Evolutionary conservation across 2,888 invertebrate genomes (phyloP).

Genomic region (Sisyra nigra): DNA sequence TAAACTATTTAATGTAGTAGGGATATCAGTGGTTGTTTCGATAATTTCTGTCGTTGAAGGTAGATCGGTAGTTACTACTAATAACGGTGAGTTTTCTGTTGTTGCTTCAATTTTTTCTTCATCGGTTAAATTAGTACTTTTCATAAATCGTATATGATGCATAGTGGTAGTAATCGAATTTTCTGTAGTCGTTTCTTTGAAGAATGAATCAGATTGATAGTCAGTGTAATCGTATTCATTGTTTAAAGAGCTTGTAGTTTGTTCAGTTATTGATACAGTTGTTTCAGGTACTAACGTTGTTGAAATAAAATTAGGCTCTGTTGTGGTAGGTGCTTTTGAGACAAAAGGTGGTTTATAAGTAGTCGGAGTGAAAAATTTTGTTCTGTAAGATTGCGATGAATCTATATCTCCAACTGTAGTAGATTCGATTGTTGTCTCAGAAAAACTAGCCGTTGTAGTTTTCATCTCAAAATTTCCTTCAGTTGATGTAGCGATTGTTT

Average conservation of each 20-base stretch:
- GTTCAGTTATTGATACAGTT: constrained; percentile 2
- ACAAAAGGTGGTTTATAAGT: neutral
- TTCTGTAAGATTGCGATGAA: constrained; percentile 2
- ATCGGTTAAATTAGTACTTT: neutral
- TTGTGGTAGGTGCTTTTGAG: constrained; percentile 1
- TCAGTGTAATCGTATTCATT: constrained; percentile 1
- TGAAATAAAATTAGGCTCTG: neutral
- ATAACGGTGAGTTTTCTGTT: constrained; percentile 25
- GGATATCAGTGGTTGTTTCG: neutral
- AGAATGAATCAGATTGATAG: neutral
- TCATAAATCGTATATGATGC: constrained; percentile 1
- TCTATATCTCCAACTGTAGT: constrained; percentile 6
- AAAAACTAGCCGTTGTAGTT: constrained; percentile 3
- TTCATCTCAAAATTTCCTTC: constrained; percentile 9
- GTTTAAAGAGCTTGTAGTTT: constrained; percentile 1
- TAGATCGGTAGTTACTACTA: constrained; percentile 28
- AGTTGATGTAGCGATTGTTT: constrained; percentile 14
- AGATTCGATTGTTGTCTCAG: neutral
- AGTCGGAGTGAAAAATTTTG: constrained; percentile 1
- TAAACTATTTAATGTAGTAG: constrained; percentile 15
- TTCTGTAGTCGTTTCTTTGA: constrained; percentile 11
- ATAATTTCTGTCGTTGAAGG: constrained; percentile 12
- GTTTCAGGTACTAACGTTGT: constrained; percentile 3
- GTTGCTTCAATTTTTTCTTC: constrained; percentile 18
- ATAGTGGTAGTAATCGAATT: constrained; percentile 4